Conservation (phyloP, 1,140 invertebrate genomes). For the Oryzaephilus surinamensis region DNA sequence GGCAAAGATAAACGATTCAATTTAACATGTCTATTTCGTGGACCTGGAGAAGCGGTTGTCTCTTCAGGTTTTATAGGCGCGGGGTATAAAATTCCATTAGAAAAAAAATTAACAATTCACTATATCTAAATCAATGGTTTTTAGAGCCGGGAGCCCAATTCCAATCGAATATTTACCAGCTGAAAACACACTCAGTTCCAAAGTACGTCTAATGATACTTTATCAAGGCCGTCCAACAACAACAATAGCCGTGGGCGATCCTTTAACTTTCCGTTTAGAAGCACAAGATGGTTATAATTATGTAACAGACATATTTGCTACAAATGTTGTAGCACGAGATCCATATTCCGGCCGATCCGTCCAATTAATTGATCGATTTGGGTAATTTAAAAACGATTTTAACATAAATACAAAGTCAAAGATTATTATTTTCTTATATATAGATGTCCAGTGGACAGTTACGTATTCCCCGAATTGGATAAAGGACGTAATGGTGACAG, state of each 20-base stretch:
- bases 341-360: slow-evolving; percentile 83
- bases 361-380: slow-evolving; percentile 79
- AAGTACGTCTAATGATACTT: slow-evolving; percentile 72
- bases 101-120: neutral
- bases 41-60: slow-evolving; percentile 83
- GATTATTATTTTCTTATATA: slow-evolving; percentile 13
- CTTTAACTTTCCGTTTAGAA: slow-evolving; percentile 79
- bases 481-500: slow-evolving; percentile 75
- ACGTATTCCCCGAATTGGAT: slow-evolving; percentile 84
- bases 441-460: slow-evolving; percentile 83
- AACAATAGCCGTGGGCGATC: slow-evolving; percentile 89
- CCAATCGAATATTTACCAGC: slow-evolving; percentile 85
- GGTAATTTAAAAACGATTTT: slow-evolving; percentile 43
- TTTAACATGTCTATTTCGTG: slow-evolving; percentile 79
- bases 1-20: slow-evolving; percentile 85
- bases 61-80: slow-evolving; percentile 89
- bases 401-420: neutral
- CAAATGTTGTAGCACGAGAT: slow-evolving; percentile 86
- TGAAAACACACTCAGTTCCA: slow-evolving; percentile 79
- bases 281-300: slow-evolving; percentile 84
- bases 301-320: slow-evolving; percentile 81
- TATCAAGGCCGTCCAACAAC: slow-evolving; percentile 85
- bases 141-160: slow-evolving; percentile 75
- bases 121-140: slow-evolving; percentile 2
- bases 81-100: slow-evolving; percentile 41